Conservation (phyloP, 2,888 invertebrate genomes). For the Proisotoma minuta region DNA sequence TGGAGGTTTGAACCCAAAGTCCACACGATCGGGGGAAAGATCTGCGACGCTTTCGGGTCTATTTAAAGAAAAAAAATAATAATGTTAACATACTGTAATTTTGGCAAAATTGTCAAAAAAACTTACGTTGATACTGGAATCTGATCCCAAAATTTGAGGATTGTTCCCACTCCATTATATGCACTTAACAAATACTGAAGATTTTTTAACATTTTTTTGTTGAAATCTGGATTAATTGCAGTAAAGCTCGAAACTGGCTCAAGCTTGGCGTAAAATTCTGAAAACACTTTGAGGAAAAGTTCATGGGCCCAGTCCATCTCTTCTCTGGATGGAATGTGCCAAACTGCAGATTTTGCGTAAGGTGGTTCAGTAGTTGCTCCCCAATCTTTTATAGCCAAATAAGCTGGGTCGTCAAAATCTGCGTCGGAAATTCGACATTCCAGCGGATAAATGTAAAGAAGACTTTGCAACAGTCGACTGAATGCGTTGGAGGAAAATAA, state of each 20-base stretch:
- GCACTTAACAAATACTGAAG: slow-evolving; percentile 64
- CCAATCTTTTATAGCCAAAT: slow-evolving; percentile 62
- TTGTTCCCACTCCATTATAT: slow-evolving; percentile 61
- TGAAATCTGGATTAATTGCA: slow-evolving; percentile 54
- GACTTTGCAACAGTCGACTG: slow-evolving; percentile 38
- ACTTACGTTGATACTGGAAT: slow-evolving; percentile 49
- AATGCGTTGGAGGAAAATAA: slow-evolving; percentile 36
- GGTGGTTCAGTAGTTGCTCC: slow-evolving; percentile 66
- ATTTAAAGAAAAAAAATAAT: slow-evolving; percentile 40
- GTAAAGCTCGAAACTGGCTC: slow-evolving; percentile 58
- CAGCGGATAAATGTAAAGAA: slow-evolving; percentile 43
- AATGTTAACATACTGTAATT: not conserved
- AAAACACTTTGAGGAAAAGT: slow-evolving; percentile 51
- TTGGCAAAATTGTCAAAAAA: slow-evolving; percentile 39
- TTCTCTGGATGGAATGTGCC: slow-evolving; percentile 69
- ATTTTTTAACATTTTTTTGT: slow-evolving; percentile 63
- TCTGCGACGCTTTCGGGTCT: slow-evolving; percentile 60
- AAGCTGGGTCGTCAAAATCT: slow-evolving; percentile 45
- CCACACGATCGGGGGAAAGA: slow-evolving; percentile 51
- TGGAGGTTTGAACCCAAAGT: slow-evolving; percentile 45
- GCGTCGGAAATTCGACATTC: slow-evolving; percentile 43
- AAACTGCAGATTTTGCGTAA: slow-evolving; percentile 63
- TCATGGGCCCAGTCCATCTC: slow-evolving; percentile 65
- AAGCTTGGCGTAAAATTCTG: slow-evolving; percentile 56
- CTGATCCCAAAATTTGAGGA: slow-evolving; percentile 69